Evolutionary conservation across 30 jellyfish, hydroid and myxozoan species (phyloP).

Genomic region (Aurelia aurita): DNA sequence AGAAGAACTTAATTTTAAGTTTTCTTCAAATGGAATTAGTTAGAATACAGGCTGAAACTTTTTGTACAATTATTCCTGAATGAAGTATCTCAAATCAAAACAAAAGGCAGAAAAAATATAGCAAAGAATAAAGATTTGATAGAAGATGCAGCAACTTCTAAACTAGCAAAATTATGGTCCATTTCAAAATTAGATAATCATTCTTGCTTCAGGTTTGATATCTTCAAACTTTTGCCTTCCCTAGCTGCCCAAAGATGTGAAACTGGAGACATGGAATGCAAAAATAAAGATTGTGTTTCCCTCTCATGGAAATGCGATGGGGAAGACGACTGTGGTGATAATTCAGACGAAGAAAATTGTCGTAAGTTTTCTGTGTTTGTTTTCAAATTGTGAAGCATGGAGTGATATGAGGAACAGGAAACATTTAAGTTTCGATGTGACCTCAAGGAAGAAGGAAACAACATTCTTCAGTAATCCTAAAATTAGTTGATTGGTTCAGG

Average conservation of each 20-base stretch:
- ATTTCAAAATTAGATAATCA: neutral
- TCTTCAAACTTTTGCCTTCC: neutral
- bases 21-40: too few relatives aligned
- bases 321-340: slow-evolving; percentile 83
- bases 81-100: too few relatives aligned
- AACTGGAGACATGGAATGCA: slow-evolving; percentile 53
- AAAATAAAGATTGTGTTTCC: slow-evolving; percentile 54
- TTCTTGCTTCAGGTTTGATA: neutral
- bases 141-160: neutral
- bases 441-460: too few relatives aligned
- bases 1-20: too few relatives aligned
- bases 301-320: slow-evolving; percentile 93
- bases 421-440: too few relatives aligned
- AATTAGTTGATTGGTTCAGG: too few relatives aligned
- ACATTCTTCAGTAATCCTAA: too few relatives aligned
- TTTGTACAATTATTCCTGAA: too few relatives aligned
- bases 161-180: neutral
- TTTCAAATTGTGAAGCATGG: too few relatives aligned
- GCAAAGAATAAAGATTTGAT: neutral
- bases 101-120: too few relatives aligned
- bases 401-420: too few relatives aligned
- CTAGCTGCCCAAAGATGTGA: slow-evolving; percentile 55
- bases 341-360: slow-evolving; percentile 79
- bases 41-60: too few relatives aligned
- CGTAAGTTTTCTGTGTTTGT: slow-evolving; percentile 24